A percentile compares a stretch with the other conserved stretches of the same genome.
phyloP scores from a whole-genome alignment of 2,113 vertebrate species.

The Coryphaenoides rupestris region DNA sequence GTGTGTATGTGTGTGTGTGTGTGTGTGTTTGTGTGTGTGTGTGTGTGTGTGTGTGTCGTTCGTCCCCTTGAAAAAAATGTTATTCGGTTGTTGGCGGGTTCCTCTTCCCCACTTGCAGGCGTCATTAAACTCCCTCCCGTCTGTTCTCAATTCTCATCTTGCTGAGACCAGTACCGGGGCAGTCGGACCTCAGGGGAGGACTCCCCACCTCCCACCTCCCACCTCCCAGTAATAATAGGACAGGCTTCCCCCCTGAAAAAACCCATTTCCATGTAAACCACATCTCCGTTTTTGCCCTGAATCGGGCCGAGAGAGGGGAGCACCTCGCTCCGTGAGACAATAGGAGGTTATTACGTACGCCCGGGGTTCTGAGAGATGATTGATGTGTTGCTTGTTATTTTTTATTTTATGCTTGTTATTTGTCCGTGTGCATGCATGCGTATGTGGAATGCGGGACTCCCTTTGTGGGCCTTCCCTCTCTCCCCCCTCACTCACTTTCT shows the following conservation, averaged over 20 bases:
- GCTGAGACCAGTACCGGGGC: background rate
- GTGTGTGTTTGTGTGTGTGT: too few species aligned
- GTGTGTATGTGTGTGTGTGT: too few species aligned
- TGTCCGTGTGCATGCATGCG: slow-evolving; percentile 26
- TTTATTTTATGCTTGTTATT: slow-evolving; percentile 16
- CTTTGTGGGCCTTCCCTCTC: slow-evolving; percentile 17
- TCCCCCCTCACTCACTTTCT: slow-evolving; percentile 8
- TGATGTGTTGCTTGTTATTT: slow-evolving; percentile 15
- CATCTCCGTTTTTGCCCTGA: slow-evolving; percentile 50
- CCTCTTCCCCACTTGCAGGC: background rate
- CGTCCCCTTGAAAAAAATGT: background rate
- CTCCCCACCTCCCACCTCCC: too few species aligned
- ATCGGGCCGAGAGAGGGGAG: slow-evolving; percentile 41
- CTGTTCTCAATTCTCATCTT: slow-evolving; percentile 10
- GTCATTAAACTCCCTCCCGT: slow-evolving; percentile 3
- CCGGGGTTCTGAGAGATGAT: background rate
- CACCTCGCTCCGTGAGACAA: slow-evolving; percentile 43
- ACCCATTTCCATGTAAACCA: slow-evolving; percentile 51
- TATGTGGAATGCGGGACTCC: slow-evolving; percentile 19
- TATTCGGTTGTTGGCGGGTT: background rate
- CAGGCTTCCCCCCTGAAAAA: slow-evolving; percentile 8
- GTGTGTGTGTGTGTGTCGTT: too few species aligned
- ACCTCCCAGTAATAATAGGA: background rate
- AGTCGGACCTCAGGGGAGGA: too few species aligned
- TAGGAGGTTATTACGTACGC: slow-evolving; percentile 6